Conservation (phyloP, 2,113 vertebrate species). For the Larimichthys polyactis region DNA sequence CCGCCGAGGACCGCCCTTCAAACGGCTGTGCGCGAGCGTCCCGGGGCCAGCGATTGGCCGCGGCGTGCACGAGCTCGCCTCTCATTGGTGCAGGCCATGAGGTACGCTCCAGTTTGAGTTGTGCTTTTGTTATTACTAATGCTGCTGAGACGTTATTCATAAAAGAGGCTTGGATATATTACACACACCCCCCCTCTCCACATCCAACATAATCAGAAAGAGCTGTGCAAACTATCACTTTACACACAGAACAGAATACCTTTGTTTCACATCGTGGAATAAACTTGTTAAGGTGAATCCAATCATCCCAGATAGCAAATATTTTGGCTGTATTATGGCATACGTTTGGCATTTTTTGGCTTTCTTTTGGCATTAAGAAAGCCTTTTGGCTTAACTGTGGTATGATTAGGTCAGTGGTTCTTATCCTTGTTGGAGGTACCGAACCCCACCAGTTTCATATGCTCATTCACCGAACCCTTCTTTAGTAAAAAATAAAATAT, state of each 20-base stretch:
- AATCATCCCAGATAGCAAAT: too few species aligned
- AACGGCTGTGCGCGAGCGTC: conserved; percentile 58
- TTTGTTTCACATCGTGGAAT: conserved; percentile 14
- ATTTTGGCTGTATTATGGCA: too few species aligned
- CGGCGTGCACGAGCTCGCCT: conserved; percentile 44
- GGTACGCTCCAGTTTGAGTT: conserved; percentile 80
- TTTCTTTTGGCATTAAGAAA: too few species aligned
- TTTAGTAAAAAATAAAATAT: too few species aligned
- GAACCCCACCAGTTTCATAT: too few species aligned
- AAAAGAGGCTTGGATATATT: conserved; percentile 44
- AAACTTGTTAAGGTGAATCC: background rate
- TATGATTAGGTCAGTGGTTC: too few species aligned
- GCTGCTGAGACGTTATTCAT: conserved; percentile 76
- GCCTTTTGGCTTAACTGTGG: too few species aligned
- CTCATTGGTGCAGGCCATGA: conserved; percentile 76
- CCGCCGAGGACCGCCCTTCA: conserved; percentile 77
- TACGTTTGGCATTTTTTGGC: too few species aligned
- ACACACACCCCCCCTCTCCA: conserved; percentile 1
- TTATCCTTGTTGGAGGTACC: too few species aligned
- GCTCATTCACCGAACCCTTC: too few species aligned
- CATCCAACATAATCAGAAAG: conserved; percentile 36
- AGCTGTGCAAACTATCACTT: conserved; percentile 34
- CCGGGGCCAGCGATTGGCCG: conserved; percentile 75
- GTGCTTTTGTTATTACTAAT: conserved; percentile 77
- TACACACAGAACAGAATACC: background rate